Conservation (phyloP, 2,888 invertebrate species). For the Scaptomyza caliginosa region DNA sequence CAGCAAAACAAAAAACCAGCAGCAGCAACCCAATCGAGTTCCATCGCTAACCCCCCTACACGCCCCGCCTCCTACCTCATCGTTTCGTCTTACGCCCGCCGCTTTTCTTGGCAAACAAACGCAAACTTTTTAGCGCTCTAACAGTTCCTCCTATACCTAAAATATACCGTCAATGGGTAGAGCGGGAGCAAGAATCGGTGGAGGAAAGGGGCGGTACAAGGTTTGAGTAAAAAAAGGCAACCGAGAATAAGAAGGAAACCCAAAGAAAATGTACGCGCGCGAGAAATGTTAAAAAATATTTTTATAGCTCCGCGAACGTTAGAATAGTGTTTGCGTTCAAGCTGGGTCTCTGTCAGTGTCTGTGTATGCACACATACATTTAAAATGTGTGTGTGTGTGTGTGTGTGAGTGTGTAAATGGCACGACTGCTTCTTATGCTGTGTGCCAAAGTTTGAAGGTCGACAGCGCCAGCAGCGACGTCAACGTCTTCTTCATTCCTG, state of each 20-base stretch:
- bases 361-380: slow-evolving; percentile 2
- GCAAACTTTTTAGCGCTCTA: slow-evolving; percentile 74
- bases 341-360: slow-evolving; percentile 20
- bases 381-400: slow-evolving; percentile 21
- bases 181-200: background rate
- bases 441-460: slow-evolving; percentile 60
- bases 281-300: slow-evolving; percentile 78
- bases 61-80: background rate
- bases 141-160: slow-evolving; percentile 70
- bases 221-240: slow-evolving; percentile 31
- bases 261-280: slow-evolving; percentile 70
- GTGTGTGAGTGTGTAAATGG: slow-evolving; percentile 22
- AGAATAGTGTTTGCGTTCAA: slow-evolving; percentile 73
- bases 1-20: slow-evolving; percentile 54
- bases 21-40: slow-evolving; percentile 26
- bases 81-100: slow-evolving; percentile 4
- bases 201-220: background rate
- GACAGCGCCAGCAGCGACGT: slow-evolving; percentile 39
- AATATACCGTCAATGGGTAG: slow-evolving; percentile 33
- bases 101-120: slow-evolving; percentile 62
- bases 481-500: slow-evolving; percentile 21
- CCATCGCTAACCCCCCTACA: slow-evolving; percentile 8
- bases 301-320: slow-evolving; percentile 79
- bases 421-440: slow-evolving; percentile 22
- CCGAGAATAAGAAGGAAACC: slow-evolving; percentile 46